These are phyloP conservation scores for Diloba caeruleocephala DNA, from an alignment of 2,888 invertebrate genomes.

Conservation along the genomic window DNA sequence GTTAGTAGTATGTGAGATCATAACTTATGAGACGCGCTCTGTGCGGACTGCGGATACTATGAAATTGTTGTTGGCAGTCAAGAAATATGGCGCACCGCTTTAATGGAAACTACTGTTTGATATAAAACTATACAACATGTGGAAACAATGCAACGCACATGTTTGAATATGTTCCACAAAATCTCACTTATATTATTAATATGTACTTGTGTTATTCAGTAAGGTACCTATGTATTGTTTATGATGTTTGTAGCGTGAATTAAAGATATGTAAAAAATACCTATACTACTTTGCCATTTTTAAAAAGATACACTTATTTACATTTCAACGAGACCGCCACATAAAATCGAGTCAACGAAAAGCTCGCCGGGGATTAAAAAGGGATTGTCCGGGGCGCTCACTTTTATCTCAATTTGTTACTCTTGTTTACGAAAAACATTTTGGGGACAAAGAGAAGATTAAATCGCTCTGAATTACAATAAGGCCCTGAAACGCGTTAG, in stretches of 20 bases:
- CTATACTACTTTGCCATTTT: constrained; percentile 54
- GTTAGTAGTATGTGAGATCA: constrained; percentile 48
- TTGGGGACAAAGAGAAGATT: constrained; percentile 70
- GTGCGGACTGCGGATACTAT: constrained; percentile 30
- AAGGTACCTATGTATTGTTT: too few species aligned
- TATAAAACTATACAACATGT: constrained; percentile 27
- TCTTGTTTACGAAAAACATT: constrained; percentile 75
- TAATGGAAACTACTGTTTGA: constrained; percentile 26
- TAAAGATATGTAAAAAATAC: too few species aligned
- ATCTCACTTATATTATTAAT: too few species aligned
- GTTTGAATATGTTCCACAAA: constrained; percentile 31
- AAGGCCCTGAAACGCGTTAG: constrained; percentile 52
- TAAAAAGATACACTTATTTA: constrained; percentile 61
- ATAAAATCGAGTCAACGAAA: constrained; percentile 67
- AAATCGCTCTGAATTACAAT: constrained; percentile 67
- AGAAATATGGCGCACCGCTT: constrained; percentile 31
- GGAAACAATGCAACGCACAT: constrained; percentile 15
- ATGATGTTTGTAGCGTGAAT: too few species aligned
- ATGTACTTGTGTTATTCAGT: too few species aligned
- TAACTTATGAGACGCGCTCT: constrained; percentile 43
- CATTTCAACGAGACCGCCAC: constrained; percentile 64
- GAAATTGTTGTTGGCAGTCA: constrained; percentile 41
- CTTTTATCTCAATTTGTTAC: constrained; percentile 81
- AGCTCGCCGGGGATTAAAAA: constrained; percentile 74
- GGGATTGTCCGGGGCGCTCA: constrained; percentile 74